These are phyloP conservation scores for Anagyrus pseudococci DNA, from an alignment of 2,888 invertebrate genomes.

Conservation along the genomic window DNA sequence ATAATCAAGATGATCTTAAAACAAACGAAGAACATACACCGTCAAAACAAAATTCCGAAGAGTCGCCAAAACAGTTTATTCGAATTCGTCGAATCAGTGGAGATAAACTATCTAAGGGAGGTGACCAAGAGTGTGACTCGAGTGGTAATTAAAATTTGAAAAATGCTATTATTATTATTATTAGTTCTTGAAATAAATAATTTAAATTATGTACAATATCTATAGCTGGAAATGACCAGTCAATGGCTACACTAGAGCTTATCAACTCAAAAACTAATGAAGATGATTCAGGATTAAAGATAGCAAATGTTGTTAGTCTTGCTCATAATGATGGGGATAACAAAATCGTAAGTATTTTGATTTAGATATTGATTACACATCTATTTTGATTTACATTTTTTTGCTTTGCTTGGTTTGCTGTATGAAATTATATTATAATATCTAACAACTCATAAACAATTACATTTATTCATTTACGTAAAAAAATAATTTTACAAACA, in stretches of 20 bases:
- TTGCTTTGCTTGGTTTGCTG: too few relatives aligned
- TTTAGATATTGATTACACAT: background rate
- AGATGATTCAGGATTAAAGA: constrained; percentile 53
- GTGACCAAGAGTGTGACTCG: constrained; percentile 24
- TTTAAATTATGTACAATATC: constrained; percentile 5
- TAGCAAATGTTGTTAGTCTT: constrained; percentile 67
- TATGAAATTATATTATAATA: too few relatives aligned
- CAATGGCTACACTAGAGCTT: constrained; percentile 20
- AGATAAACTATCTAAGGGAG: constrained; percentile 54
- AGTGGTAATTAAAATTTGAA: too few relatives aligned
- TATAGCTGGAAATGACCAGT: constrained; percentile 16
- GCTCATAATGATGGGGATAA: constrained; percentile 52
- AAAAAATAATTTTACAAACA: too few relatives aligned
- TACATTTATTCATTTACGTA: too few relatives aligned
- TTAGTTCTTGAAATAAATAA: background rate
- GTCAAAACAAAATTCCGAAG: constrained; percentile 3
- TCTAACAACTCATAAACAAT: too few relatives aligned
- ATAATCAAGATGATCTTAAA: constrained; percentile 17
- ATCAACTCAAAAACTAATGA: constrained; percentile 17
- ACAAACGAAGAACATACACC: background rate
- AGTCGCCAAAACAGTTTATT: constrained; percentile 50
- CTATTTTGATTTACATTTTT: too few relatives aligned
- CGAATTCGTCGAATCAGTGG: constrained; percentile 63
- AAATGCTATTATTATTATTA: background rate
- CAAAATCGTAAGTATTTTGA: constrained; percentile 42